phyloP scores from a whole-genome alignment of 2,797 vertebrate species.

The Potorous gilbertii region DNA sequence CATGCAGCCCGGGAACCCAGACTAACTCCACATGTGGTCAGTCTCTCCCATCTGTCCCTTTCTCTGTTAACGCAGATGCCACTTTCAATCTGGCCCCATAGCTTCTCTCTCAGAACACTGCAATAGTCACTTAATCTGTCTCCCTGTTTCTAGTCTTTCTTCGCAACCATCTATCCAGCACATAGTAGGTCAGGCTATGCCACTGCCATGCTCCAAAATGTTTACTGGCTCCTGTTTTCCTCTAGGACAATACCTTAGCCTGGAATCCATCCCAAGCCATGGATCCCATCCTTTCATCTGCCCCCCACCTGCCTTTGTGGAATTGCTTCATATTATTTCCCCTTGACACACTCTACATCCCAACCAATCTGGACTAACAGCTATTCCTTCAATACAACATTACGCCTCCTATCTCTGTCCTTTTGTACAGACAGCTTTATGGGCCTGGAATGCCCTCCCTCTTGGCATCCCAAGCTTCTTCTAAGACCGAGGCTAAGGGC shows the following conservation, averaged over 20 bases:
- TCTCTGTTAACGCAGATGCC: neutral
- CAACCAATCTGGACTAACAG: neutral
- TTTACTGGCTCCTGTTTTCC: neutral
- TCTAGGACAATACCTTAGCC: neutral
- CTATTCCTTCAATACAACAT: neutral
- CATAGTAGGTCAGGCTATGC: neutral
- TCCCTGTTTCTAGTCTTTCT: neutral
- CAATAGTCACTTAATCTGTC: neutral
- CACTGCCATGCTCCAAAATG: neutral
- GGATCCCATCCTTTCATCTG: neutral
- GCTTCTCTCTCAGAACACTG: neutral
- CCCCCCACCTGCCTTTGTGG: neutral
- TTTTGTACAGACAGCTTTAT: neutral
- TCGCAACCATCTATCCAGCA: neutral
- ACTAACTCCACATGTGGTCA: neutral
- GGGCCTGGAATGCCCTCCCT: neutral
- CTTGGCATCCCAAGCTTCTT: neutral
- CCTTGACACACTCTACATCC: neutral
- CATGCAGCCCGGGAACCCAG: neutral
- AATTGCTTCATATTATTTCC: neutral
- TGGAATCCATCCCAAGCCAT: neutral
- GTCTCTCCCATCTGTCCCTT: neutral
- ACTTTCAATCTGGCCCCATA: neutral
- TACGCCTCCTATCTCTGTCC: neutral
- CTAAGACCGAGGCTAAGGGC: neutral